phyloP scores from a whole-genome alignment of 2,113 vertebrate species.

The Microcebus griseorufus region DNA sequence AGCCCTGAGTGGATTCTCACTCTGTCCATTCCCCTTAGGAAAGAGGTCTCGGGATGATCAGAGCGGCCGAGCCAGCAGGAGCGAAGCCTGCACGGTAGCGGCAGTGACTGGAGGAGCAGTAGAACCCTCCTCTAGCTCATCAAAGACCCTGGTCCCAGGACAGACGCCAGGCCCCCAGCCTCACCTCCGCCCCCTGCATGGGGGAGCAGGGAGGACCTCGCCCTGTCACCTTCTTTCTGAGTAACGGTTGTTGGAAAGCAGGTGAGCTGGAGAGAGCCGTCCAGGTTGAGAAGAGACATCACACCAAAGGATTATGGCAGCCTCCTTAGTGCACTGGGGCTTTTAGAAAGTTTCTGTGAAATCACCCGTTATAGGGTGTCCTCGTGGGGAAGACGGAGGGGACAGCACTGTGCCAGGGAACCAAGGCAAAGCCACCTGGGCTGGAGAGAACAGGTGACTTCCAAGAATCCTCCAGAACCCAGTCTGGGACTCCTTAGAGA shows the following conservation, averaged over 20 bases:
- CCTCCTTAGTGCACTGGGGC: background rate
- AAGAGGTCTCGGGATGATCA: background rate
- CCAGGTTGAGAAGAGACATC: background rate
- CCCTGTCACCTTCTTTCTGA: background rate
- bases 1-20: background rate
- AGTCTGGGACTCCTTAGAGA: background rate
- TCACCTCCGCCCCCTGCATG: background rate
- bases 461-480: background rate
- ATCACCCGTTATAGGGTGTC: background rate
- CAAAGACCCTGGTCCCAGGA: background rate
- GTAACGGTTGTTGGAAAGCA: slow-evolving; percentile 38
- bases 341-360: slow-evolving; percentile 9
- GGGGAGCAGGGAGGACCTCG: background rate
- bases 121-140: background rate
- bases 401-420: background rate
- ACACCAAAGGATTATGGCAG: background rate
- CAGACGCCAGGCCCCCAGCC: background rate
- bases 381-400: background rate
- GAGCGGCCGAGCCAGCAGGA: background rate
- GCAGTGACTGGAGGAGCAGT: rapidly evolving
- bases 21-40: background rate
- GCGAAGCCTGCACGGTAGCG: background rate
- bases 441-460: background rate
- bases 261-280: slow-evolving; percentile 13
- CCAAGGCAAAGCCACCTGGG: background rate